Percentiles rank a stretch among this genome's conserved stretches.
Evolutionary conservation across 2,888 invertebrate species (phyloP).

Genomic region (Prenolepis imparis): DNA sequence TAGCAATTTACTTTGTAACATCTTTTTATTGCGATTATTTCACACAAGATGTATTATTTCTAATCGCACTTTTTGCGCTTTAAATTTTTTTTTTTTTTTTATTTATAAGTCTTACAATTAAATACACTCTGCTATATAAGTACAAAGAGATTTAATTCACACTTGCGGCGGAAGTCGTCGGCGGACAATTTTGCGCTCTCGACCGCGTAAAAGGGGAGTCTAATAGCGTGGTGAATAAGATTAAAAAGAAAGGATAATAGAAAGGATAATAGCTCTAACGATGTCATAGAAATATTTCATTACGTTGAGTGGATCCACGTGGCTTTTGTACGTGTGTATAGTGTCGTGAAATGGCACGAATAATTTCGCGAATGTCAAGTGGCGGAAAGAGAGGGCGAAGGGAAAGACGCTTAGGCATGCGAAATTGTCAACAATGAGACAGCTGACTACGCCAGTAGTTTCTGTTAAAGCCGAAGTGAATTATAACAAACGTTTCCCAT

Average conservation of each 20-base stretch:
- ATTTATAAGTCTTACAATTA: not conserved
- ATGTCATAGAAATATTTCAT: conserved; percentile 73
- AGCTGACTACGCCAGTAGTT: conserved; percentile 2
- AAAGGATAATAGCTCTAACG: conserved; percentile 57
- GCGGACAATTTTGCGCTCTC: conserved; percentile 22
- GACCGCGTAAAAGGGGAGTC: conserved; percentile 3
- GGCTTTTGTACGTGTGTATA: conserved; percentile 18
- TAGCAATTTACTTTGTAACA: not conserved
- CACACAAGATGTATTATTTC: not conserved
- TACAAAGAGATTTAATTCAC: not conserved
- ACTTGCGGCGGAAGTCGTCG: not conserved
- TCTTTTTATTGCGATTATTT: not conserved
- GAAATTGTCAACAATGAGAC: conserved; percentile 59
- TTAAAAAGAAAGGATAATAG: conserved; percentile 44
- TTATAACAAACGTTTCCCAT: conserved; percentile 43
- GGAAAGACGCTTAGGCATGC: conserved; percentile 60
- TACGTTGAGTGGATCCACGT: conserved; percentile 67
- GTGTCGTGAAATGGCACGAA: conserved; percentile 64
- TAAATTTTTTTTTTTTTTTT: too few species aligned
- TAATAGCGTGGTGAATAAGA: conserved; percentile 27
- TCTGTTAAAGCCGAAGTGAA: conserved; percentile 46
- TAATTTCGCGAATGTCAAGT: conserved; percentile 64
- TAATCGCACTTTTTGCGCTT: not conserved
- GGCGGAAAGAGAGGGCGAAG: not conserved
- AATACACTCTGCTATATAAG: too few species aligned